Base-by-base conservation (phyloP, 1,140 invertebrate genomes). In the Parasteatoda tepidariorum region DNA sequence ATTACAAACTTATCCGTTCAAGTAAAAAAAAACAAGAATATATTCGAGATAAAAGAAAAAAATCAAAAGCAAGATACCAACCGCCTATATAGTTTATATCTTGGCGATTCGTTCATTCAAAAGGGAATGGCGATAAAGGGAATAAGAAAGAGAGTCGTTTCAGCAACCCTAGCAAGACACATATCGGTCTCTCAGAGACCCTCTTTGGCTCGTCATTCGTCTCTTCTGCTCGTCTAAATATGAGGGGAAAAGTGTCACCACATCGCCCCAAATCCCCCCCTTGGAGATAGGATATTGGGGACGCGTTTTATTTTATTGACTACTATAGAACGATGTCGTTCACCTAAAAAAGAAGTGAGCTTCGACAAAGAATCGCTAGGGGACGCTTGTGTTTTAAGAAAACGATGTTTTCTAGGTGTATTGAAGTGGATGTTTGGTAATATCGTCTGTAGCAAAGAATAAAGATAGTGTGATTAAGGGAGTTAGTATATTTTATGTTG, bases 171-270 rank as follows among this genome's bases (percentile, higher is more conserved):
- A 48, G 38, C 38, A 48, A 48, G 38, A 13, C 18, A 48, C 13
- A 41, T 48, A 48, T 48, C 38, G 38, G 9, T 48, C 38, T 18
- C n/a, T n/a, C 41, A 18, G 41, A 48, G 41, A 48, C 7, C 62
- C 62, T 13, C 2, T 41, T 64, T 38, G n/a, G 28, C 62, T 30
- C 26, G 22, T 28, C 61, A 15, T 24, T 64, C 28, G 9, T 11
- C 28, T 26, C 28, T 64, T 64, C 61, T 15, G 64, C n/a, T 79
- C 64, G 75, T 79, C 75, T 67, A 79, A 79, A 79, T 79, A 68
- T 79, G 64, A 15, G 61, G 75, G 57, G 31, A 64, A 33, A 55
- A 67, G 34, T 79, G 75, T 79, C 75, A 79, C 38, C 75, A 24
- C 75, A 28, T 57, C n/a, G n/a, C 41, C 71, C 38, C n/a, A 64